phyloP scores from a whole-genome alignment of 1,140 invertebrate genomes.

The Tetragonula clypearis region DNA sequence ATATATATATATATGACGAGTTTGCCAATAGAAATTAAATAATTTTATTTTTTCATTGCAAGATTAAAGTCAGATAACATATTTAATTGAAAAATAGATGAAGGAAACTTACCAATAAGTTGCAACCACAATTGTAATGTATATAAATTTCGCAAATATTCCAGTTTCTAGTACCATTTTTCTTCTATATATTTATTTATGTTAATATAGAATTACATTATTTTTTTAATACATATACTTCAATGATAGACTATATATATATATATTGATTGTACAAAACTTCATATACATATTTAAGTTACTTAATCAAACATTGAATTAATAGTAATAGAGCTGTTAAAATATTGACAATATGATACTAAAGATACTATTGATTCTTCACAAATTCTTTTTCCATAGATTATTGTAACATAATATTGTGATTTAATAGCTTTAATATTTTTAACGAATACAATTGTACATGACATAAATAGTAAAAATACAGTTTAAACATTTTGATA shows the following conservation, averaged over 20 bases:
- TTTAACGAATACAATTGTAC: not conserved
- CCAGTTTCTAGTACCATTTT: conserved; percentile 73
- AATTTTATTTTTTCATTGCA: conserved; percentile 23
- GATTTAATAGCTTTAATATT: not conserved
- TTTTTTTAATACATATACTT: not conserved
- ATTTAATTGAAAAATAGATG: not conserved
- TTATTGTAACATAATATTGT: not conserved
- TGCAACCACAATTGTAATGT: conserved; percentile 87
- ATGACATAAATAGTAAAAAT: not conserved
- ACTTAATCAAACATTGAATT: not conserved
- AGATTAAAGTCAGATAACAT: not conserved
- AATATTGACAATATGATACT: not conserved
- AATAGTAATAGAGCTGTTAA: not conserved
- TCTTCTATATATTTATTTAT: not conserved
- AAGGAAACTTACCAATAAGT: conserved; percentile 87
- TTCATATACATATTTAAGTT: too few relatives aligned
- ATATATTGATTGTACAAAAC: not conserved
- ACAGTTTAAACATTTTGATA: not conserved
- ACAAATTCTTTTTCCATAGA: not conserved
- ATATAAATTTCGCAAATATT: conserved; percentile 84
- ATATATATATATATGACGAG: not conserved
- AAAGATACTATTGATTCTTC: not conserved
- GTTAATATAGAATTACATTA: not conserved
- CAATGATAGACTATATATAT: not conserved
- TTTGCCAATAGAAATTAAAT: not conserved